Evolutionary conservation across 2,797 vertebrate species (phyloP).

Genomic region (Gymnoscopelus braueri): DNA sequence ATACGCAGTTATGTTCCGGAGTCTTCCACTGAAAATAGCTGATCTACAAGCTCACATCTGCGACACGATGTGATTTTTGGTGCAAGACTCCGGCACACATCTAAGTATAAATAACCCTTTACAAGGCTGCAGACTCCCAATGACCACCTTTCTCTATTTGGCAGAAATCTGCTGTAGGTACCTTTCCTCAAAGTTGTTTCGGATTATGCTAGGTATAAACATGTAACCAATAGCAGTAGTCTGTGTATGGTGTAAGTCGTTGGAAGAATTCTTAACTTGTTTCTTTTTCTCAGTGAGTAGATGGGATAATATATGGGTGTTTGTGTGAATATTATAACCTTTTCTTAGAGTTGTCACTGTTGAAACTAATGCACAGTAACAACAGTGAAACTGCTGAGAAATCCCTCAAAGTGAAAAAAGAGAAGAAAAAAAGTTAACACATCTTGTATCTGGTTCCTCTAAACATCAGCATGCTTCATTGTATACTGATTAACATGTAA

Average conservation of each 20-base stretch:
- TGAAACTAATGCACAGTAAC: slow-evolving; percentile 31
- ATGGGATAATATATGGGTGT: slow-evolving; percentile 41
- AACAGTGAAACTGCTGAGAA: slow-evolving; percentile 26
- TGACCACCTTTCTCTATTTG: slow-evolving; percentile 25
- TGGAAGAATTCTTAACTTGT: slow-evolving; percentile 36
- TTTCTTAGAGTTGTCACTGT: slow-evolving; percentile 19
- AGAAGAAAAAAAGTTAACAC: too few relatives aligned
- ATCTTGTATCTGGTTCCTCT: slow-evolving; percentile 26
- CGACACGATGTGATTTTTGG: too few relatives aligned
- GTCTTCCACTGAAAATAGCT: too few relatives aligned
- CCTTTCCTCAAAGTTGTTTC: slow-evolving; percentile 33
- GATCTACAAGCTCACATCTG: too few relatives aligned
- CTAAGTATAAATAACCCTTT: too few relatives aligned
- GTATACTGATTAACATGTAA: slow-evolving; percentile 26
- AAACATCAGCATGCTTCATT: slow-evolving; percentile 11
- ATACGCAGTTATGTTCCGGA: too few relatives aligned
- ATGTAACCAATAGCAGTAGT: slow-evolving; percentile 27
- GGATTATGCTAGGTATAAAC: slow-evolving; percentile 33
- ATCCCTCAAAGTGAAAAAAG: slow-evolving; percentile 22
- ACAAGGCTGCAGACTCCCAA: slow-evolving; percentile 41
- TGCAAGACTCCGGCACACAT: too few relatives aligned
- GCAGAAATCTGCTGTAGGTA: slow-evolving; percentile 47
- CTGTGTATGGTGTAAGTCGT: slow-evolving; percentile 18
- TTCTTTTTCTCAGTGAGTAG: slow-evolving; percentile 32
- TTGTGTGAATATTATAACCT: slow-evolving; percentile 27